Evolutionary conservation across 2,888 invertebrate species (phyloP), one percentile per base, ranked within the genome.

Genomic region (Noctua pronuba): DNA sequence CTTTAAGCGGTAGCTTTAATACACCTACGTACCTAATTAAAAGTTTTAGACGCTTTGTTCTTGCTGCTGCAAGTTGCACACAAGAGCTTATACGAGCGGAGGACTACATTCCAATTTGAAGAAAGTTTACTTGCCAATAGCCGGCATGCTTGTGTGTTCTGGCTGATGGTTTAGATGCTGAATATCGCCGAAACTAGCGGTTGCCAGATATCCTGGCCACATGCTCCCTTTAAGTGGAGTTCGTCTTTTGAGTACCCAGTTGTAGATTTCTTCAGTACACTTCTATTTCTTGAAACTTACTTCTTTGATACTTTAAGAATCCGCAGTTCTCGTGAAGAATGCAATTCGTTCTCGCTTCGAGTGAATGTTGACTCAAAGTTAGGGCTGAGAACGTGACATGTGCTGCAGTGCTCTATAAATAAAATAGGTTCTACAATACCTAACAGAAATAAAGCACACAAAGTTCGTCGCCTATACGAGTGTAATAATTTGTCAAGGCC

Each of bases 71-170:
- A 78, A 73, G 52, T 77, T 76, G 71, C 79, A 80, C 77, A 76
- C 77, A 74, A 75, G 67, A 78, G 58, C 72, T 70, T 44, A 68
- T 58, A 65, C 44, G 28, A 69, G 65, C 65, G 58, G 28, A 64
- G 73, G 83, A 75, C 81, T 85, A 75, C 77, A 88, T 86, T 79
- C 81, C 73, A 77, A 83, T 82, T 82, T 80, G 69, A 79, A 71
- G 83, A 80, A 87, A 87, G 52, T 86, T 89, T 79, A 41, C 71
- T 79, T 89, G 81, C 78, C 87, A 81, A 83, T 85, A 83, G 74
- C 76, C 70, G 11, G 66, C 72, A 77, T 79, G 62, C 82, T 79
- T 73, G 70, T 66, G 66, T 52, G 60, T 73, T 75, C 62, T 49
- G 60, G 64, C n/a, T 77, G 75, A 75, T 82, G 78, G 58, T 46